Percentiles rank a stretch among this genome's conserved stretches.
These are phyloP conservation scores for Notolabrus celidotus DNA, from an alignment of 2,797 vertebrate genomes.

Conservation along the genomic window DNA sequence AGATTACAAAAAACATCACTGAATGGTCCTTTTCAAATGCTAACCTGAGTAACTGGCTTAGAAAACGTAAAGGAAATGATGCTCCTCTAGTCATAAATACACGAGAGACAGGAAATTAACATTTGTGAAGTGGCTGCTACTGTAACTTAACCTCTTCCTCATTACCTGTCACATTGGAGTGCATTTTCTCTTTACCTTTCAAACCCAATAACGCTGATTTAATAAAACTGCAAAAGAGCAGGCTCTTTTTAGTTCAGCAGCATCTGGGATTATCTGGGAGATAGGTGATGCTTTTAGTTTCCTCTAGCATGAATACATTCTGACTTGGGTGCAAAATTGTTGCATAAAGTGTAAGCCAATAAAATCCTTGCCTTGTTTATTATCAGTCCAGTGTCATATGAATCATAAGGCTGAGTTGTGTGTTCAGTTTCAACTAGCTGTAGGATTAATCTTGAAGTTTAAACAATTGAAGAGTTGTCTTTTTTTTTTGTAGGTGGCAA, in stretches of 20 bases:
- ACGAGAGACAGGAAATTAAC: too few relatives aligned
- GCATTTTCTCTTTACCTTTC: too few relatives aligned
- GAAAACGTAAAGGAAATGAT: too few relatives aligned
- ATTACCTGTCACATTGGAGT: too few relatives aligned
- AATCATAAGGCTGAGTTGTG: not conserved
- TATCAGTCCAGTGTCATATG: not conserved
- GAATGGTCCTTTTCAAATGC: too few relatives aligned
- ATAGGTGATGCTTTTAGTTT: not conserved
- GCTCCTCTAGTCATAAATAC: too few relatives aligned
- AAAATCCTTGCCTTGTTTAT: not conserved
- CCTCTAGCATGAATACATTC: not conserved
- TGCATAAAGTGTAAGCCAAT: not conserved
- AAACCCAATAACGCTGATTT: too few relatives aligned
- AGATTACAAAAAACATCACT: too few relatives aligned
- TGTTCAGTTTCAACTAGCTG: not conserved
- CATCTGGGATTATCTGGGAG: not conserved
- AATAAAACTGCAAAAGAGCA: too few relatives aligned
- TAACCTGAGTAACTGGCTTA: too few relatives aligned
- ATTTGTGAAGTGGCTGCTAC: too few relatives aligned
- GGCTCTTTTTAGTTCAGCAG: not conserved
- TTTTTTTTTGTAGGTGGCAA: conserved; percentile 87
- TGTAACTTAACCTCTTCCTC: too few relatives aligned
- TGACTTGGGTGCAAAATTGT: not conserved
- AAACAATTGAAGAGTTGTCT: not conserved
- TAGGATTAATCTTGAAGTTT: not conserved